A percentile compares a stretch with the other conserved stretches of the same genome.
These are phyloP conservation scores for Watersipora subatra DNA, from an alignment of 1,140 invertebrate genomes.

Conservation along the genomic window DNA sequence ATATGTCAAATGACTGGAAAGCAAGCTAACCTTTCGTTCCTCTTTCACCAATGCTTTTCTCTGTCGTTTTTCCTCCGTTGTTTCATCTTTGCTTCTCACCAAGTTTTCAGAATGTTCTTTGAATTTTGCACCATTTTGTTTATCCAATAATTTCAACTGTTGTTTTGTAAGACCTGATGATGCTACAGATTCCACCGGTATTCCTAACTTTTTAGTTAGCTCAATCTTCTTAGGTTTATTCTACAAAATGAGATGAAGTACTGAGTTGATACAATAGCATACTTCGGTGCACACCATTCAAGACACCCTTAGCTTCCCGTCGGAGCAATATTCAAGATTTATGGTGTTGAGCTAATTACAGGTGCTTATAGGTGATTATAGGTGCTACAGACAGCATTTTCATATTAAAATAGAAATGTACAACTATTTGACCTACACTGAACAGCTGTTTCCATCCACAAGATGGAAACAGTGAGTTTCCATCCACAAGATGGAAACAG, in stretches of 20 bases:
- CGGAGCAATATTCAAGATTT: not conserved
- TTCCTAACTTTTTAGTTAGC: not conserved
- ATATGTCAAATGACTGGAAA: not conserved
- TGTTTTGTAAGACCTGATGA: not conserved
- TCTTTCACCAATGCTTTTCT: slow-evolving; percentile 70
- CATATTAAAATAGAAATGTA: too few species aligned
- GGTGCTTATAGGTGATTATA: too few species aligned
- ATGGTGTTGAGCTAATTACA: too few species aligned
- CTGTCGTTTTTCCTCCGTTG: slow-evolving; percentile 60
- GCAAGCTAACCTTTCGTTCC: slow-evolving; percentile 51
- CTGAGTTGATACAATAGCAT: too few species aligned
- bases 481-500: too few species aligned
- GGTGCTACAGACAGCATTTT: too few species aligned
- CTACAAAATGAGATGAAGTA: too few species aligned
- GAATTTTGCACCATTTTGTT: not conserved
- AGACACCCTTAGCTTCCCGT: not conserved
- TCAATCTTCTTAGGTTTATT: not conserved
- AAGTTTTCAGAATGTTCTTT: slow-evolving; percentile 10
- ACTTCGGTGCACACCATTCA: too few species aligned
- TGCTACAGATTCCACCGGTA: not conserved
- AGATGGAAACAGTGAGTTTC: too few species aligned
- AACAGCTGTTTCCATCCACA: too few species aligned
- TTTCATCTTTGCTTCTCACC: slow-evolving; percentile 59
- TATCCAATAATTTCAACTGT: not conserved
- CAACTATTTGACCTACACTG: too few species aligned